Percentiles rank a stretch among this genome's conserved stretches.
Conservation (phyloP, 64 coral and sea anemone genomes). For the Astreopora myriophthalma region DNA sequence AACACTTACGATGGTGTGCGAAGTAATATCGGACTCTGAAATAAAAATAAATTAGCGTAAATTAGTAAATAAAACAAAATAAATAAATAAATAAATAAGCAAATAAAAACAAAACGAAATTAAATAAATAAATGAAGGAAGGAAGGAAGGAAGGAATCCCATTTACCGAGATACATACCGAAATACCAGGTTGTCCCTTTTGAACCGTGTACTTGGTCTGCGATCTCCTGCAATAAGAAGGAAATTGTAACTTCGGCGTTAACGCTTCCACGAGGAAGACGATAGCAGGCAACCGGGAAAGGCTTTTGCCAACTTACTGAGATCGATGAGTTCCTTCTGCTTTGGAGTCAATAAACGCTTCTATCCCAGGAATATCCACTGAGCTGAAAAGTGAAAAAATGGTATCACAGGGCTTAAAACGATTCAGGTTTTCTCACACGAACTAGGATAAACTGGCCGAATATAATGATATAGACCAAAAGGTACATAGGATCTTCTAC, state of each 20-base stretch:
- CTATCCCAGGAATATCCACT: constrained; percentile 16
- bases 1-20: background rate
- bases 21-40: background rate
- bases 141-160: too few relatives aligned
- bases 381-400: background rate
- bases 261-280: background rate
- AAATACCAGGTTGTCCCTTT: background rate
- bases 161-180: too few relatives aligned
- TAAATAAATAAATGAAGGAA: too few relatives aligned
- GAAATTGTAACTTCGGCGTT: background rate
- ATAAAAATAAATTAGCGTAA: background rate
- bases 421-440: too few relatives aligned
- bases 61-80: background rate
- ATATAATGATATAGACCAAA: background rate
- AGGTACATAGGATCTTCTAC: background rate
- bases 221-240: background rate
- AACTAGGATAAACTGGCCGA: too few relatives aligned
- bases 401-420: background rate
- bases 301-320: background rate
- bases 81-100: background rate
- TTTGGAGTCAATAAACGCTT: constrained; percentile 23
- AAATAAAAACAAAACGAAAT: too few relatives aligned
- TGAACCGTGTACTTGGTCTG: constrained; percentile 2
- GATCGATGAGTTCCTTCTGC: constrained; percentile 2
- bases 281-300: background rate